A percentile compares a stretch with the other conserved stretches of the same genome.
These are phyloP conservation scores for Epicauta chinensis DNA, from an alignment of 1,140 invertebrate genomes.

Conservation along the genomic window DNA sequence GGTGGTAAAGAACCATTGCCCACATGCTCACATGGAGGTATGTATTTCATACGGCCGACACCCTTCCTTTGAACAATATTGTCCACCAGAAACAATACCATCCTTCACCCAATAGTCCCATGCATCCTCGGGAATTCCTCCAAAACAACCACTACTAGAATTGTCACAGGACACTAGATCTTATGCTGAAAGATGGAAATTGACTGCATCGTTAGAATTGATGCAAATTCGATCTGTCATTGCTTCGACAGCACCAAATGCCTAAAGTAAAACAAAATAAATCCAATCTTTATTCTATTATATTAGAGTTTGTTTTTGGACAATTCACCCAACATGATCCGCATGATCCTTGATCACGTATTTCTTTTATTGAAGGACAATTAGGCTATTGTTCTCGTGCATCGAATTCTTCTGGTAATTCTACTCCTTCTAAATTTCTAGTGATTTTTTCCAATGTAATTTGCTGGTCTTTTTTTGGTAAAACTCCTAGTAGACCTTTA, in stretches of 20 bases:
- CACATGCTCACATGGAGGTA: constrained; percentile 88
- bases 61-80: constrained; percentile 68
- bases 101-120: constrained; percentile 78
- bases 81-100: constrained; percentile 79
- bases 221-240: constrained; percentile 91
- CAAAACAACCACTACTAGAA: constrained; percentile 81
- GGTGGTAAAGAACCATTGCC: constrained; percentile 66
- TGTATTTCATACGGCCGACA: constrained; percentile 81
- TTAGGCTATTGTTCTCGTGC: constrained; percentile 73
- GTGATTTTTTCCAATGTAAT: constrained; percentile 39
- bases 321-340: constrained; percentile 48
- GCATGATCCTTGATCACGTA: constrained; percentile 68
- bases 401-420: constrained; percentile 76
- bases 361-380: constrained; percentile 74
- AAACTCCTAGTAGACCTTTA: constrained; percentile 62
- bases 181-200: constrained; percentile 78
- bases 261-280: constrained; percentile 44
- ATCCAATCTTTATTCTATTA: no score
- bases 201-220: constrained; percentile 63
- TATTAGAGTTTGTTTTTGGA: background rate
- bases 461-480: constrained; percentile 45
- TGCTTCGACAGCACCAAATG: constrained; percentile 88
- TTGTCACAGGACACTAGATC: constrained; percentile 82
- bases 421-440: constrained; percentile 37
- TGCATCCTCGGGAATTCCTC: constrained; percentile 71